A percentile compares a stretch with the other conserved stretches of the same genome.
These are phyloP conservation scores for Acromyrmex charruanus DNA, from an alignment of 1,140 invertebrate genomes.

Conservation along the genomic window DNA sequence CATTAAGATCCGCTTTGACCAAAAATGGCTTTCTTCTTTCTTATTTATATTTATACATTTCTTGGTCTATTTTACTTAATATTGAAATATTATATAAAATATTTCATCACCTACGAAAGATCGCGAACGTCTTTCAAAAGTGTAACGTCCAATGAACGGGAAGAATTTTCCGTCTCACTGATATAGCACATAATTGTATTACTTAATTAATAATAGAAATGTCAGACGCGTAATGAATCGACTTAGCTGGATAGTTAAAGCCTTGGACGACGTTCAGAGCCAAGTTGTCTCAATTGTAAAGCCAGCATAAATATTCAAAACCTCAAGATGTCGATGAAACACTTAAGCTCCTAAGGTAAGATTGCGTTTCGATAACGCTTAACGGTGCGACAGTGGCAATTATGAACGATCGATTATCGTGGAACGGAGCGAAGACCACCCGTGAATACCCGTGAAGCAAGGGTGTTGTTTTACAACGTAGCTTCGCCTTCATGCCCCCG, in stretches of 20 bases:
- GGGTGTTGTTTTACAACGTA: constrained; percentile 1
- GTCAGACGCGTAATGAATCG: constrained; percentile 28
- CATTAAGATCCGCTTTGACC: too few species aligned
- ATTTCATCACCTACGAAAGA: neutral
- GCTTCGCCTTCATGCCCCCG: neutral
- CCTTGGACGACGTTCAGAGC: neutral
- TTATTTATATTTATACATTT: too few species aligned
- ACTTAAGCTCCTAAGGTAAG: neutral
- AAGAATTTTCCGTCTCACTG: neutral
- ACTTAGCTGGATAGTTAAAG: constrained; percentile 47
- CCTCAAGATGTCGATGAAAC: neutral
- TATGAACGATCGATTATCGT: constrained; percentile 41
- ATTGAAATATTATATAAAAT: neutral
- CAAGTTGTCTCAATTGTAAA: constrained; percentile 23
- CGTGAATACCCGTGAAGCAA: neutral
- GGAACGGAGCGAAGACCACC: neutral
- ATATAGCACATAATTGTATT: neutral
- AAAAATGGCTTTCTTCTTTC: too few species aligned
- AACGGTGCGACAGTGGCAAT: constrained; percentile 22
- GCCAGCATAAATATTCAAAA: constrained; percentile 52
- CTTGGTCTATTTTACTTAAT: too few species aligned
- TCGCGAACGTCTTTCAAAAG: neutral
- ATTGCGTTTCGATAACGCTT: constrained; percentile 42
- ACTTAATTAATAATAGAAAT: constrained; percentile 24
- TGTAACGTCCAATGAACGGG: neutral